Base-by-base conservation (phyloP, 2,113 vertebrate genomes). In the Romanogobio albipinnatus region DNA sequence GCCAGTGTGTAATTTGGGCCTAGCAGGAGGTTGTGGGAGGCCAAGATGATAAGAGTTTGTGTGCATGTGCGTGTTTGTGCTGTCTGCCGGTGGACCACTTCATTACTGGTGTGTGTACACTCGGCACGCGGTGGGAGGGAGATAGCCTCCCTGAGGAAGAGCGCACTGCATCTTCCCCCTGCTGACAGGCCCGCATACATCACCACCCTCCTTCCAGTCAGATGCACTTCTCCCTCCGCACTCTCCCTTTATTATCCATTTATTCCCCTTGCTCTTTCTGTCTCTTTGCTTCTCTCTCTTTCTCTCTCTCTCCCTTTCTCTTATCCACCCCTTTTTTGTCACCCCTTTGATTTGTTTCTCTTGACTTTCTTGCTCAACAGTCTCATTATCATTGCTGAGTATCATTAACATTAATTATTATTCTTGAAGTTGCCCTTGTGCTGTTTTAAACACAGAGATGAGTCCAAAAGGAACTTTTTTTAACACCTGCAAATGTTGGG, bases 181-280 rank as follows among this genome's bases (percentile, higher is more conserved):
- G 92, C 92, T 93, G 94, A 95, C 94, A 96, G 91, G 91, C 90
- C 90, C 88, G 92, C 94, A 95, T 95, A 94, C 92, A 95, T 95
- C 95, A 95, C 93, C 92, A 92, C 91, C 92, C 92, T 91, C 91
- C 86, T 84, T 88, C 87, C 82, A 88, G 84, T 88, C 87, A 88
- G 61, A 83, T 92, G 89, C 92, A 92, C 90, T 89, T 90, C 93
- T 92, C 91, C 89, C 91, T 92, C 90, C 83, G 71, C 82, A 87
- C 83, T 94, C 76, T 89, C 84, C 94, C 91, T 93, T 90, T 93
- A 94, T 94, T 94, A 93, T 95, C 92, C 90, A 87, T 92, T 92
- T 93, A 93, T 93, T 92, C 93, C 91, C 77, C 91, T 91, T 87
- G 91, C 93, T 94, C 91, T 87, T 68, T 76, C 24, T 76, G 64